Conservation (phyloP, 2,113 vertebrate species). For the Hipposideros armiger region DNA sequence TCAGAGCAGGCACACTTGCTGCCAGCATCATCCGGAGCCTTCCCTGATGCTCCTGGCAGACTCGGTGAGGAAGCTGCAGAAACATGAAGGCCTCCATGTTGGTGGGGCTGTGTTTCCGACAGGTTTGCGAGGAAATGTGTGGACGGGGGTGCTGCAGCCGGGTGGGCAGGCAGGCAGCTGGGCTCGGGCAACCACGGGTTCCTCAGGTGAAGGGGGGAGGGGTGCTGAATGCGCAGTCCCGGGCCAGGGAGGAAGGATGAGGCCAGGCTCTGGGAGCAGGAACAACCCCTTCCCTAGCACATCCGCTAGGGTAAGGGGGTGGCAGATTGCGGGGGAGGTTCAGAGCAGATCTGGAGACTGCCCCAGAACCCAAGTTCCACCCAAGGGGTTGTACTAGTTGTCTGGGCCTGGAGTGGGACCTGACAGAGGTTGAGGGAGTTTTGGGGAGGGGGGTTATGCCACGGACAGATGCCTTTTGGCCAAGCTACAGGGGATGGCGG, state of each 20-base stretch:
- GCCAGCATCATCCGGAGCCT: accelerated
- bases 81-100: background rate
- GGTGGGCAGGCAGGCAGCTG: background rate
- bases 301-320: background rate
- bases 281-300: accelerated
- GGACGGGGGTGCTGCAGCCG: background rate
- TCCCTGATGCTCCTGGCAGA: background rate
- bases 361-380: background rate
- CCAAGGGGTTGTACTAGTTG: background rate
- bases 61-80: background rate
- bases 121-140: background rate
- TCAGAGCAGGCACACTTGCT: accelerated
- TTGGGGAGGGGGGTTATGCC: background rate
- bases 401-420: background rate
- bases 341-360: background rate
- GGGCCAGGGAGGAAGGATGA: accelerated
- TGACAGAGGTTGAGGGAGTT: background rate
- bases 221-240: accelerated
- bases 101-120: background rate
- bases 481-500: accelerated
- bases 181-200: accelerated
- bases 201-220: background rate
- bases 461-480: background rate
- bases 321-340: background rate
- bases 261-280: background rate